These are phyloP conservation scores for Prinia subflava DNA, from an alignment of 2,113 vertebrate genomes.

Conservation along the genomic window DNA sequence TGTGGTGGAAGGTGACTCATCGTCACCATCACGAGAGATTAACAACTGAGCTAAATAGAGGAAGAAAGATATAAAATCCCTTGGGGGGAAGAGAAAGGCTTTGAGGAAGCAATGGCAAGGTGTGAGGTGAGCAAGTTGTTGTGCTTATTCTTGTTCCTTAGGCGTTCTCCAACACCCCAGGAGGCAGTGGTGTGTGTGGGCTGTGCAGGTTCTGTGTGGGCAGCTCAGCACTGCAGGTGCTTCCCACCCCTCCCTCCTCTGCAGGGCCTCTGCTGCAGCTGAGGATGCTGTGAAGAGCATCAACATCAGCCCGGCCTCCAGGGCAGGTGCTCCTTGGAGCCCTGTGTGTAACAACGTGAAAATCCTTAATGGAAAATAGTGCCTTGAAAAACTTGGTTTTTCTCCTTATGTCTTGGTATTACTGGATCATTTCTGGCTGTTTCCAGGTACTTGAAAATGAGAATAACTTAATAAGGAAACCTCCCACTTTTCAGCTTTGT, in stretches of 20 bases:
- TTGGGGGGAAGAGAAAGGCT: background rate
- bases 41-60: background rate
- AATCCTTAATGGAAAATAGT: background rate
- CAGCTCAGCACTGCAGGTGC: background rate
- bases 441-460: background rate
- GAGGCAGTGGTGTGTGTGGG: background rate
- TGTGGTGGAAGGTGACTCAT: background rate
- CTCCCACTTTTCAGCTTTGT: background rate
- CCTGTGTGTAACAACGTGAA: rapidly evolving
- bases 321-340: background rate
- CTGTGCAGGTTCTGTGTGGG: background rate
- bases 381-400: background rate
- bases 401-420: background rate
- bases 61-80: background rate
- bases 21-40: background rate
- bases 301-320: background rate
- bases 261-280: background rate
- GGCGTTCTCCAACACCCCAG: background rate
- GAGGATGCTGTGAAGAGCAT: background rate
- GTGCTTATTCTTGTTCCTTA: background rate
- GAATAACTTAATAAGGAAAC: background rate
- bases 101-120: background rate
- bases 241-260: background rate
- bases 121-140: background rate
- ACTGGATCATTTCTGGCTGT: background rate